Base-by-base conservation (phyloP, 2,888 invertebrate species). In the Adela reaumurella region DNA sequence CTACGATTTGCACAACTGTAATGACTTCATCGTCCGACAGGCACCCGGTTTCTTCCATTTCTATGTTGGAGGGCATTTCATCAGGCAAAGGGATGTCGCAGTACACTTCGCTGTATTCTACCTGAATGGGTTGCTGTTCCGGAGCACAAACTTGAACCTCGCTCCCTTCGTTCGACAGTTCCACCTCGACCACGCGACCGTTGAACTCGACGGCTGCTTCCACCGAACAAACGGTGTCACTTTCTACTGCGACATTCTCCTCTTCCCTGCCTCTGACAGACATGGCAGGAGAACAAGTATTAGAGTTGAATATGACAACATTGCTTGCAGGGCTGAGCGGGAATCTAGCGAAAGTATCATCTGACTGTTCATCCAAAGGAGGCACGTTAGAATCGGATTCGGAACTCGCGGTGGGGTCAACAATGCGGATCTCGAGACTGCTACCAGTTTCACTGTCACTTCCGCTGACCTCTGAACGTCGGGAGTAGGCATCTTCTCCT, bases 401-500 rank as follows among this genome's bases (percentile, higher is more conserved):
- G 20, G 80, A 79, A 49, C 76, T 70, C 17, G 67, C 70, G 65
- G 72, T 67, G 6, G 70, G 70, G 57, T 79, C 80, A 41, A 70
- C 61, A 43, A 69, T 64, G 57, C 70, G 72, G 51, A 73, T 68
- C 59, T 78, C 74, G 54, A 77, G 53, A 60, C 74, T 79, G 57
- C 74, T 77, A 49, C 68, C 77, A 28, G 74, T 78, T 65, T 80
- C 81, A 67, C 78, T 78, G 50, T 79, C 77, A 67, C 77, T 78
- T 29, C 78, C 69, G 19, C 52, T 50, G 52, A 71, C 53, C 47
- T 79, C 79, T 61, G 65, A 70, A 57, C 74, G 76, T 53, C 63
- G 74, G 51, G 58, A 55, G 41, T 65, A 64, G 35, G 59, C 57
- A 18, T 72, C 70, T 56, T 73, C 76, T 53, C 70, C 72, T 52